Conservation (phyloP, 2,113 vertebrate species). For the Chaetura pelagica region DNA sequence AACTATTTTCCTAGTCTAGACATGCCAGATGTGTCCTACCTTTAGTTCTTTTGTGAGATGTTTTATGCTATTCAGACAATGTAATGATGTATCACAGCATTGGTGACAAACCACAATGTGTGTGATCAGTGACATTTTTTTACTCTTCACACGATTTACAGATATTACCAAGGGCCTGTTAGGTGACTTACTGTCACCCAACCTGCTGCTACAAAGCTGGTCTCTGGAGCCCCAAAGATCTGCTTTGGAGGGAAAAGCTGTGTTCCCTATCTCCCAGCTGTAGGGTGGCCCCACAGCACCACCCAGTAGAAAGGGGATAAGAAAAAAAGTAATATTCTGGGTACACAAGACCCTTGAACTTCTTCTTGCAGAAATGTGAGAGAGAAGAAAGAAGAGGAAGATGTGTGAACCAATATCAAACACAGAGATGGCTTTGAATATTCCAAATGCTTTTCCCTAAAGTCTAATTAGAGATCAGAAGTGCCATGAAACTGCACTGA, state of each 20-base stretch:
- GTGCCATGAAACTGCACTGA: neutral
- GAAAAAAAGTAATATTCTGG: neutral
- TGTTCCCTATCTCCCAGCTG: neutral
- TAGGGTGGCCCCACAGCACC: neutral
- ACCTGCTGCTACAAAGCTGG: neutral
- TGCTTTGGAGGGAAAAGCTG: neutral
- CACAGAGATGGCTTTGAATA: neutral
- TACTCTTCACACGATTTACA: neutral
- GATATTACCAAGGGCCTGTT: neutral
- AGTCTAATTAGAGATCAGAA: neutral
- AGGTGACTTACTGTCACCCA: neutral
- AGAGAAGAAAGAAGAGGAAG: neutral
- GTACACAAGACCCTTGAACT: accelerated
- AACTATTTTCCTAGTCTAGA: constrained; percentile 29
- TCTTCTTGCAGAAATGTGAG: neutral
- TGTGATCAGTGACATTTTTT: neutral
- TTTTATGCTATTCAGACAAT: neutral
- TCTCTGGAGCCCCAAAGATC: neutral
- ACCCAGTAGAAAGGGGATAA: neutral
- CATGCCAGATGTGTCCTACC: constrained; percentile 38
- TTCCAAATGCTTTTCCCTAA: neutral
- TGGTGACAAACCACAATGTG: neutral
- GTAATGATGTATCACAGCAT: neutral
- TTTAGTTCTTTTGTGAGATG: neutral
- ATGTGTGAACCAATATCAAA: neutral